A percentile compares a stretch with the other conserved stretches of the same genome.
phyloP scores from a whole-genome alignment of 2,888 invertebrate genomes.

The Euplagia quadripunctaria region DNA sequence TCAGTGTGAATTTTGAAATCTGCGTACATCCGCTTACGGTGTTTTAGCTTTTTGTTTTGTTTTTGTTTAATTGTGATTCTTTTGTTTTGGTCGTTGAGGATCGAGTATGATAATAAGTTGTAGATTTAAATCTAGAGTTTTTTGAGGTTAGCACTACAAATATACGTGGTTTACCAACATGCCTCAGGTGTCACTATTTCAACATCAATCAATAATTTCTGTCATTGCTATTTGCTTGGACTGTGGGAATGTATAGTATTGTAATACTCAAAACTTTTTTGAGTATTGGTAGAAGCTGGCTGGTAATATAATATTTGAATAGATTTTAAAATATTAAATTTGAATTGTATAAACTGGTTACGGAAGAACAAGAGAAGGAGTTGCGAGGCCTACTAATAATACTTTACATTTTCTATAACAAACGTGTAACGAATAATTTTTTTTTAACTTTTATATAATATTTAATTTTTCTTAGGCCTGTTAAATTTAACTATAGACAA shows the following conservation, averaged over 20 bases:
- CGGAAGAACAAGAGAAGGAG: too few relatives aligned
- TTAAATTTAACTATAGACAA: background rate
- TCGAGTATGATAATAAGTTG: background rate
- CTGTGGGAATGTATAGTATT: too few relatives aligned
- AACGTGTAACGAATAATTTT: background rate
- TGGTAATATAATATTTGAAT: too few relatives aligned
- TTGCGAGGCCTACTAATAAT: too few relatives aligned
- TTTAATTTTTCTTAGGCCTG: background rate
- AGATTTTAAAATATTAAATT: too few relatives aligned
- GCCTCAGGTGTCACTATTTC: background rate
- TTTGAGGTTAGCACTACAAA: constrained; percentile 7
- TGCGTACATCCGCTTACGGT: constrained; percentile 45
- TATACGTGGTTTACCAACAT: background rate
- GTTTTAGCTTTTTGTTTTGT: constrained; percentile 27
- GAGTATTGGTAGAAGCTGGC: too few relatives aligned
- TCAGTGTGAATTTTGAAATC: constrained; percentile 49
- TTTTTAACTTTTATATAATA: background rate
- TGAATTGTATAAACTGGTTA: too few relatives aligned
- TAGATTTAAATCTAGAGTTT: constrained; percentile 12
- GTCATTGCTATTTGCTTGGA: too few relatives aligned
- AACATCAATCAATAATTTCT: too few relatives aligned
- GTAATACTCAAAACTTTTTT: too few relatives aligned
- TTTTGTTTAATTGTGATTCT: constrained; percentile 29
- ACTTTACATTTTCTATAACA: background rate
- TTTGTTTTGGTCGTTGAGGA: constrained; percentile 2